These are phyloP conservation scores for Corythornis vintsioides DNA, from an alignment of 2,113 vertebrate species.

Conservation along the genomic window DNA sequence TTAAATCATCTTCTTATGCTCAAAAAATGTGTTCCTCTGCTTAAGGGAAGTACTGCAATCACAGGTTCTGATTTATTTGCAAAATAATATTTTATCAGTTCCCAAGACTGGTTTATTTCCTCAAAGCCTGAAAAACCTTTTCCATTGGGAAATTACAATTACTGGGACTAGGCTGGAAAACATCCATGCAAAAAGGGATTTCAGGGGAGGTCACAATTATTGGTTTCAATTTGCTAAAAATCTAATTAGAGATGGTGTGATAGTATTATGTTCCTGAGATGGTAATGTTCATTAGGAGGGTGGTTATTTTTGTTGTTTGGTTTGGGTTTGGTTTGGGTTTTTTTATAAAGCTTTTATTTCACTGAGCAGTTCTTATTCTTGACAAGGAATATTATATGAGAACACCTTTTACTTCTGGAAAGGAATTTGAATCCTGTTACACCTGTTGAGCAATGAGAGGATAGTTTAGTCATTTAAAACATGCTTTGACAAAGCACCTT, in stretches of 20 bases:
- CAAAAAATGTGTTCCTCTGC: not conserved
- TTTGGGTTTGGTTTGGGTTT: no score
- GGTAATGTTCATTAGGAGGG: not conserved
- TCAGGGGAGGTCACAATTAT: not conserved
- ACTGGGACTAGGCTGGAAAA: not conserved
- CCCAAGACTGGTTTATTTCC: not conserved
- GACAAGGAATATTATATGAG: not conserved
- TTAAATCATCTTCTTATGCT: not conserved
- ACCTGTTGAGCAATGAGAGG: constrained; percentile 25
- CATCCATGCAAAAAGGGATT: not conserved
- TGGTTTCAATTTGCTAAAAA: constrained; percentile 35
- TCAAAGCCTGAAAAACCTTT: not conserved
- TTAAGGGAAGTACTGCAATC: not conserved
- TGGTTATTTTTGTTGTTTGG: no score
- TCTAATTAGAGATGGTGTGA: not conserved
- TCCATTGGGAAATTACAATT: not conserved
- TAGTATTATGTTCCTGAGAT: not conserved
- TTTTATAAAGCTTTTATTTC: not conserved
- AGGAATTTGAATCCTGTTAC: not conserved
- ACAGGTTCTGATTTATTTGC: not conserved
- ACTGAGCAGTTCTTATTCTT: not conserved
- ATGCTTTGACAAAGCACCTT: not conserved
- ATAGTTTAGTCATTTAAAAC: not conserved
- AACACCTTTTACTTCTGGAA: not conserved
- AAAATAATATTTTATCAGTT: not conserved